Percentiles rank a stretch among this genome's conserved stretches.
Conservation (phyloP, 2,113 vertebrate genomes). For the Anseranas semipalmata region DNA sequence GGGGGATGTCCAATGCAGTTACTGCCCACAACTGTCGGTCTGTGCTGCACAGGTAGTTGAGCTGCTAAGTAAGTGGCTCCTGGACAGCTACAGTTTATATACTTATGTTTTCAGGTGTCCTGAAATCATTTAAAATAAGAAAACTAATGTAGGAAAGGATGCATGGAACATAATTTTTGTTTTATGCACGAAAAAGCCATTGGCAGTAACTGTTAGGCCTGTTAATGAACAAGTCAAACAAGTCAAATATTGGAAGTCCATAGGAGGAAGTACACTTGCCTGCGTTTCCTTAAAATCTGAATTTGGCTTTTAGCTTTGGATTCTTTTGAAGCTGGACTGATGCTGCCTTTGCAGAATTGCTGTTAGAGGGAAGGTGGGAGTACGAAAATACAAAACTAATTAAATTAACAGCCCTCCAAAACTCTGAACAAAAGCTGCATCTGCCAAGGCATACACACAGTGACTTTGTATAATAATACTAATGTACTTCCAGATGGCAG, state of each 20-base stretch:
- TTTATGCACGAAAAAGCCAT: not conserved
- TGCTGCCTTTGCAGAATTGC: slow-evolving; percentile 21
- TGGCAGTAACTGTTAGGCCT: not conserved
- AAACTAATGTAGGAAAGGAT: not conserved
- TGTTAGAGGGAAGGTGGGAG: slow-evolving; percentile 58
- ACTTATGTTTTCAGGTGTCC: not conserved
- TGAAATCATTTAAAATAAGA: not conserved
- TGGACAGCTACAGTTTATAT: not conserved
- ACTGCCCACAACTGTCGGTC: not conserved
- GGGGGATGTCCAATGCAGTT: not conserved
- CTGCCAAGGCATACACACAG: slow-evolving; percentile 58
- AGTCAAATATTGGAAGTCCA: not conserved
- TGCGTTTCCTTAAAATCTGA: not conserved
- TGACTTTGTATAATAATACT: slow-evolving; percentile 60
- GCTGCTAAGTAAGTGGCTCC: not conserved
- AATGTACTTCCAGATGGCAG: slow-evolving; percentile 69
- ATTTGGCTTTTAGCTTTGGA: not conserved
- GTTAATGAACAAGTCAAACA: not conserved
- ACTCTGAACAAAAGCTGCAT: slow-evolving; percentile 68
- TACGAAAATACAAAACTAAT: slow-evolving; percentile 67
- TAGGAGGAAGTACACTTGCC: not conserved
- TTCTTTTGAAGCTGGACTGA: slow-evolving; percentile 9
- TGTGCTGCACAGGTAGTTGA: not conserved
- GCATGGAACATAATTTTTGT: not conserved
- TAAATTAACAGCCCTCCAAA: slow-evolving; percentile 68